Base-by-base conservation (phyloP, 2,888 invertebrate species). In the Calameuta filiformis region DNA sequence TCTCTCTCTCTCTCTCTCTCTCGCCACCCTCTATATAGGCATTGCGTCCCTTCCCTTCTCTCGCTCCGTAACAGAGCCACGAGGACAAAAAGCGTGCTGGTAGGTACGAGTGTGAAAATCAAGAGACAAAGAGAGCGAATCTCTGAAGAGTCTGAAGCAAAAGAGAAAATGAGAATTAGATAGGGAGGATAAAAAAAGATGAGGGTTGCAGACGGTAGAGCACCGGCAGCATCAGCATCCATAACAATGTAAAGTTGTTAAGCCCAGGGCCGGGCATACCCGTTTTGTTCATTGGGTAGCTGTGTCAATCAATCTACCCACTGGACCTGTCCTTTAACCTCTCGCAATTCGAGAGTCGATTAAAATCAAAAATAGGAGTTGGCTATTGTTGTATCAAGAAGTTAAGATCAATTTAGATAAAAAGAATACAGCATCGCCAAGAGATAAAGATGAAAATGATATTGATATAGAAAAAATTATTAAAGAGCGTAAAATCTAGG, bases 241-340 rank as follows among this genome's bases (percentile, higher is more conserved):
- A 77, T 77, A 81, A 79, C 79, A 81, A 81, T 80, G 78, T 78
- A 81, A 81, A 83, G 79, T 81, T 78, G 80, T 83, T 80, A 79
- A 81, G 79, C 83, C 79, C 71, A 31, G 30, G 35, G 68, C 75
- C 69, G 40, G 68, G 15, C 71, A 74, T 56, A 71, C 77, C 73
- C 79, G 68, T 77, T 68, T 69, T 79, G 79, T 79, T 79, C 80
- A 81, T 81, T 76, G 77, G 81, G 80, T 80, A 76, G 79, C 79
- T 73, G 74, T 37, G 80, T 81, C 78, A 80, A 79, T 79, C 79
- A 75, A 77, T 79, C 75, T 71, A 9, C 76, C 69, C 76, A 71
- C 71, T 31, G 31, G 71, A 71, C 31, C 71, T 31, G 69, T 75
- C 73, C 73, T 79, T 75, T 71, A 31, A 15, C 31, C 31, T 31